A percentile compares a stretch with the other conserved stretches of the same genome.
phyloP scores from a whole-genome alignment of 2,888 invertebrate genomes.

The Erebia epiphron region DNA sequence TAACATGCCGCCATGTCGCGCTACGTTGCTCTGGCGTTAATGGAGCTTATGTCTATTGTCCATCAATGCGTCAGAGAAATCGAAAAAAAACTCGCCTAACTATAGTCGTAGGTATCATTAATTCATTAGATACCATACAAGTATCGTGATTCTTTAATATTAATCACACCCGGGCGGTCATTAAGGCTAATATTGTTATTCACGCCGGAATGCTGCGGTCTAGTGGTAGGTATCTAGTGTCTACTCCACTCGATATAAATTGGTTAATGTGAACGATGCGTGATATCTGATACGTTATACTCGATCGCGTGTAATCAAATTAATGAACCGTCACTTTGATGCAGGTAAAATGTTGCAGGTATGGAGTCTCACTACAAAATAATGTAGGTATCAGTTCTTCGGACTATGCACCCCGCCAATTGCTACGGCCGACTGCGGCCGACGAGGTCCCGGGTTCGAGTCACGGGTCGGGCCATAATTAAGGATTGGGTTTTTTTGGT shows the following conservation, averaged over 20 bases:
- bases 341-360: slow-evolving; percentile 3
- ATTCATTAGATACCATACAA: neutral
- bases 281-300: slow-evolving; percentile 22
- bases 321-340: neutral
- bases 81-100: neutral
- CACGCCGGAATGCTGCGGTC: slow-evolving; percentile 10
- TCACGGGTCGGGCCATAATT: too few species aligned
- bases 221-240: neutral
- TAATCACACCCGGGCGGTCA: slow-evolving; percentile 23
- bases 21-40: too few species aligned
- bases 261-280: slow-evolving; percentile 12
- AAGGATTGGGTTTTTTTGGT: too few species aligned
- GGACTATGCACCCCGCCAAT: too few species aligned
- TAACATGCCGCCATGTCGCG: too few species aligned
- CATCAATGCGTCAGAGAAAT: too few species aligned
- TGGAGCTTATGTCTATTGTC: too few species aligned
- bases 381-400: too few species aligned
- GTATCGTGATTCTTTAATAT: slow-evolving; percentile 19
- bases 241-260: neutral
- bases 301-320: slow-evolving; percentile 19
- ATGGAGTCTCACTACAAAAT: neutral
- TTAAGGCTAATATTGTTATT: slow-evolving; percentile 28
- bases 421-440: too few species aligned
- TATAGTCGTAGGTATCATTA: neutral
- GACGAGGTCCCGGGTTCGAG: too few species aligned